Evolutionary conservation across 53 echinoderm and acorn worm species (phyloP), one percentile per base, ranked within the genome.

Genomic region (Holothuria scabra): DNA sequence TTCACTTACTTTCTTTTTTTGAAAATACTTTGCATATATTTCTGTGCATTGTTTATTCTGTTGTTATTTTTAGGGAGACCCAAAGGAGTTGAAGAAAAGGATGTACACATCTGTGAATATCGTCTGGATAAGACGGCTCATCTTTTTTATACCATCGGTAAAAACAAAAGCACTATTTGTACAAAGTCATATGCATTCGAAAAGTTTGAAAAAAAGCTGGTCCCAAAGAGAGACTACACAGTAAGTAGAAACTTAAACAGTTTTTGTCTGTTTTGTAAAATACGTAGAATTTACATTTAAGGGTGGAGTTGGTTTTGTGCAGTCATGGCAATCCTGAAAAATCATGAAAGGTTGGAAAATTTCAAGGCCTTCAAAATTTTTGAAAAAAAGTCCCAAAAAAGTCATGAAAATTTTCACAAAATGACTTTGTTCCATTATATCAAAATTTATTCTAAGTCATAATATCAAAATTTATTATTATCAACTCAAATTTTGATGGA

Each of bases 111-210:
- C 75, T 99, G 99, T 75, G 99, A 99, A 84, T 99, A 95, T 60
- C 94, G 99, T 26, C 83, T 99, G 70, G 99, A 99, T 65, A 95
- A 95, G 81, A 99, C 99, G 0, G 99, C 99, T 7, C 99, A 99
- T 68, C 91, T 99, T 83, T 99, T 99, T 84, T 81, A 87, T 20
- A 89, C 99, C 31, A 99, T 99, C 59, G 90, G 99, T 80, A 92
- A 95, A 84, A 93, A 83, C 61, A 82, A 85, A 29, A 89, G 84
- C 74, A 93, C 91, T 66, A 92, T 95, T 79, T 99, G 89, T 38
- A 99, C 94, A 82, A 99, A 99, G 86, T 84, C 80, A 61, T 99
- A 99, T 62, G 99, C 99, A 49, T 99, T 99, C 75, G 93, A 99
- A 74, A 92, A 91, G 67, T 99, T 99, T 84, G 99, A 94, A 37